phyloP scores from a whole-genome alignment of 2,113 vertebrate genomes.

The Phyllostomus discolor region DNA sequence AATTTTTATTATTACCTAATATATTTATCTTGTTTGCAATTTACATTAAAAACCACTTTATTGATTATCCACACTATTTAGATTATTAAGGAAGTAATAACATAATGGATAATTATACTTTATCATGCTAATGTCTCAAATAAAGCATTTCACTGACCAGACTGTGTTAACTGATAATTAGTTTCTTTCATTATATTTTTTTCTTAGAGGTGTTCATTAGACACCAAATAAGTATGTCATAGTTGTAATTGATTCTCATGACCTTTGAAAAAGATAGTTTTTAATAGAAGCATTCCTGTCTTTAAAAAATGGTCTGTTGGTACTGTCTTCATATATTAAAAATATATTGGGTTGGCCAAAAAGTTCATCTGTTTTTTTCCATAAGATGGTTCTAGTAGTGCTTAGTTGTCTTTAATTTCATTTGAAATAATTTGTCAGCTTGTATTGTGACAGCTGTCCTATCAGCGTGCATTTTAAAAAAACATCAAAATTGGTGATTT shows the following conservation, averaged over 20 bases:
- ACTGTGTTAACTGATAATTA: conserved; percentile 11
- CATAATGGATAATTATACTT: conserved; percentile 3
- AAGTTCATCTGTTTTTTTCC: too few relatives aligned
- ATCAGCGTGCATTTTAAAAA: too few relatives aligned
- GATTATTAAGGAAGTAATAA: conserved; percentile 29
- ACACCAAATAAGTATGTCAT: not conserved
- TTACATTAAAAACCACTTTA: not conserved
- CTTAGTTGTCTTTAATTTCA: too few relatives aligned
- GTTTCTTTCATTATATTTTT: not conserved
- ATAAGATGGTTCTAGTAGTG: too few relatives aligned
- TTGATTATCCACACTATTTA: not conserved
- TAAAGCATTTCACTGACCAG: conserved; percentile 29
- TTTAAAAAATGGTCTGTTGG: not conserved
- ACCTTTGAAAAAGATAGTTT: conserved; percentile 15
- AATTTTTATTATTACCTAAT: conserved; percentile 13
- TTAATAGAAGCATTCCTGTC: conserved; percentile 6
- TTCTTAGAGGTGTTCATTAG: not conserved
- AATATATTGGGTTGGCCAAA: not conserved
- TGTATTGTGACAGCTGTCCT: too few relatives aligned
- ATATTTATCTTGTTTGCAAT: not conserved
- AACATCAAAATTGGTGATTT: too few relatives aligned
- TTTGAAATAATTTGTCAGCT: too few relatives aligned
- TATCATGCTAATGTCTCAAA: conserved; percentile 34
- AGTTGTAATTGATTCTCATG: not conserved
- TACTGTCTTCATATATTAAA: not conserved